phyloP scores from a whole-genome alignment of 2,113 vertebrate species.

The Promerops cafer region DNA sequence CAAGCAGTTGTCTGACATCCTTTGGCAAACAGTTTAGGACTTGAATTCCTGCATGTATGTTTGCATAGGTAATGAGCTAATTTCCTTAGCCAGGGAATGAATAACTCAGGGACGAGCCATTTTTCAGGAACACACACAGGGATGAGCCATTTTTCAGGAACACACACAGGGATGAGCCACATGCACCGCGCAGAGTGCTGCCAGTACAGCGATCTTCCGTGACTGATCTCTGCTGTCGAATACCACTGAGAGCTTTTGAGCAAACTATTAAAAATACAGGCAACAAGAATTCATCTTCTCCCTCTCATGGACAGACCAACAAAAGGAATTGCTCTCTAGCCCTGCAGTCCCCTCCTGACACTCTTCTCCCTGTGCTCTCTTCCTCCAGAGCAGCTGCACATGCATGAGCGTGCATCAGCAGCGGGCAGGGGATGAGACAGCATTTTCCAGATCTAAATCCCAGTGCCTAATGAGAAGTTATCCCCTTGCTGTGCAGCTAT shows the following conservation, averaged over 20 bases:
- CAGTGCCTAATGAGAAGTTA: not conserved
- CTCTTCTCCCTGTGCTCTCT: fast-evolving
- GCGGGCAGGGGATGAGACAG: not conserved
- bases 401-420: fast-evolving
- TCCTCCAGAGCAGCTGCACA: not conserved
- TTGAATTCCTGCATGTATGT: not conserved
- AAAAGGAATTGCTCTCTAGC: not conserved
- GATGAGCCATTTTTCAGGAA: not conserved
- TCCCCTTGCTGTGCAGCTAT: not conserved
- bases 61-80: conserved; percentile 1
- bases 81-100: not conserved
- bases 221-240: not conserved
- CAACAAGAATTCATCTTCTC: not conserved
- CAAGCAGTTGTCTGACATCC: conserved; percentile 5
- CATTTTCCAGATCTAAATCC: not conserved
- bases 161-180: not conserved
- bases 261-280: not conserved
- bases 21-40: not conserved
- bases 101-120: not conserved
- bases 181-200: fast-evolving
- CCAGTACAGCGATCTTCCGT: not conserved
- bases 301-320: not conserved
- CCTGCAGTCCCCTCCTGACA: not conserved
- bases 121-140: not conserved
- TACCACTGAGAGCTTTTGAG: not conserved